These are phyloP conservation scores for Smutsia temminckii DNA, from an alignment of 2,797 vertebrate genomes.

Conservation along the genomic window DNA sequence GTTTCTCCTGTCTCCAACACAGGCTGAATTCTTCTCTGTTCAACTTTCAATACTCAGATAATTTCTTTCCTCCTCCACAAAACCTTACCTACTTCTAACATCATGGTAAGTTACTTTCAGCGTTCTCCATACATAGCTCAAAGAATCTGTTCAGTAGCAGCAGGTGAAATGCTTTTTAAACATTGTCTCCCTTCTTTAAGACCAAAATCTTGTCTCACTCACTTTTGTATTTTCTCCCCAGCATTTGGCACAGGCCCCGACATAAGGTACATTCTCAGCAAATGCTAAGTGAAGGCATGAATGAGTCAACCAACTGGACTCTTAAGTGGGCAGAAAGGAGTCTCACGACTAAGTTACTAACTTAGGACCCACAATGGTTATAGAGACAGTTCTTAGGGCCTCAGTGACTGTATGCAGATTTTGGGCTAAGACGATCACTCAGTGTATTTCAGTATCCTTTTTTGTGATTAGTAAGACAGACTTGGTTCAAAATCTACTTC, in stretches of 20 bases:
- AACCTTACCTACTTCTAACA: not conserved
- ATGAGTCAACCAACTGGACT: not conserved
- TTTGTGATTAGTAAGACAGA: not conserved
- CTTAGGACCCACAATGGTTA: not conserved
- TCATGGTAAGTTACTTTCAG: not conserved
- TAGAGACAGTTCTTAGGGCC: not conserved
- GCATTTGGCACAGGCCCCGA: not conserved
- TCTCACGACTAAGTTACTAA: not conserved
- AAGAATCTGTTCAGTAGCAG: not conserved
- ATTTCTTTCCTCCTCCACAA: not conserved
- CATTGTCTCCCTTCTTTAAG: not conserved
- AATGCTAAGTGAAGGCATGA: not conserved
- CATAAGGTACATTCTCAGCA: not conserved
- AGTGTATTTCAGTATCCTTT: not conserved
- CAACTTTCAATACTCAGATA: not conserved
- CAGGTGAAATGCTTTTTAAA: not conserved
- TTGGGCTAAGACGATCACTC: not conserved
- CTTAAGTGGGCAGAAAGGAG: not conserved
- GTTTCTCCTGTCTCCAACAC: not conserved
- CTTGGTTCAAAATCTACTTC: not conserved
- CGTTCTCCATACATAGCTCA: not conserved
- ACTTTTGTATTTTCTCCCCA: not conserved
- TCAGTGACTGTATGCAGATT: not conserved
- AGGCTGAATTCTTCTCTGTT: not conserved
- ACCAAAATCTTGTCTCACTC: not conserved